A percentile compares a stretch with the other conserved stretches of the same genome.
Conservation (phyloP, 1,140 invertebrate species). For the Leptinotarsa texana region DNA sequence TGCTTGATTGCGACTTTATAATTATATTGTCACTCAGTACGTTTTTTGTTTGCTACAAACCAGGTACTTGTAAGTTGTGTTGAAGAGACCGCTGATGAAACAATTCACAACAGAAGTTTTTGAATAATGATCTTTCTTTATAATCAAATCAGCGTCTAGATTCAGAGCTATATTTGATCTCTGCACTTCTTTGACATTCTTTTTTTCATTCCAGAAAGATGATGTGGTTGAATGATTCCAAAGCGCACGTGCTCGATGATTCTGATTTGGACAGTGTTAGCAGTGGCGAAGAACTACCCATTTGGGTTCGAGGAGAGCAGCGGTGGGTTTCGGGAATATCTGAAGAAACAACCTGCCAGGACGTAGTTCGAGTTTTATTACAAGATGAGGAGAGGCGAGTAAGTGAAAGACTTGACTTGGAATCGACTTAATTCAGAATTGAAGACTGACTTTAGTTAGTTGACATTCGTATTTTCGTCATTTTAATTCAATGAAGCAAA, state of each 20-base stretch:
- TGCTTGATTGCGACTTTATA: not conserved
- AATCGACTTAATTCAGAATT: not conserved
- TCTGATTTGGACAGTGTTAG: slow-evolving; percentile 49
- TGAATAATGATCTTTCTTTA: too few species aligned
- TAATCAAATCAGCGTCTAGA: too few species aligned
- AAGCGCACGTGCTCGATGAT: slow-evolving; percentile 38
- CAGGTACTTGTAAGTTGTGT: too few species aligned
- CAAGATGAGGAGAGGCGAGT: slow-evolving; percentile 54
- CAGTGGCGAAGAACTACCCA: slow-evolving; percentile 69
- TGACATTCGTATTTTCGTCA: not conserved
- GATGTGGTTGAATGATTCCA: slow-evolving; percentile 48
- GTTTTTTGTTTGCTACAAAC: not conserved
- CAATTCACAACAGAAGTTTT: too few species aligned
- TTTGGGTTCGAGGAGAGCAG: slow-evolving; percentile 74
- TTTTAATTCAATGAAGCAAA: not conserved
- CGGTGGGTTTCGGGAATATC: slow-evolving; percentile 79
- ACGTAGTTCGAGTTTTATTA: slow-evolving; percentile 73
- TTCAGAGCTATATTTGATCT: too few species aligned
- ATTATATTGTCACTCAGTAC: slow-evolving; percentile 1
- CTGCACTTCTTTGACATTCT: not conserved
- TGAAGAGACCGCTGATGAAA: too few species aligned
- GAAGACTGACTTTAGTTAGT: not conserved
- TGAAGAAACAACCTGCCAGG: slow-evolving; percentile 75
- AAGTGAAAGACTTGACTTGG: slow-evolving; percentile 18
- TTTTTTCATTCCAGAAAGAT: slow-evolving; percentile 29